phyloP scores from a whole-genome alignment of 2,888 invertebrate species.

The Cerceris rybyensis region DNA sequence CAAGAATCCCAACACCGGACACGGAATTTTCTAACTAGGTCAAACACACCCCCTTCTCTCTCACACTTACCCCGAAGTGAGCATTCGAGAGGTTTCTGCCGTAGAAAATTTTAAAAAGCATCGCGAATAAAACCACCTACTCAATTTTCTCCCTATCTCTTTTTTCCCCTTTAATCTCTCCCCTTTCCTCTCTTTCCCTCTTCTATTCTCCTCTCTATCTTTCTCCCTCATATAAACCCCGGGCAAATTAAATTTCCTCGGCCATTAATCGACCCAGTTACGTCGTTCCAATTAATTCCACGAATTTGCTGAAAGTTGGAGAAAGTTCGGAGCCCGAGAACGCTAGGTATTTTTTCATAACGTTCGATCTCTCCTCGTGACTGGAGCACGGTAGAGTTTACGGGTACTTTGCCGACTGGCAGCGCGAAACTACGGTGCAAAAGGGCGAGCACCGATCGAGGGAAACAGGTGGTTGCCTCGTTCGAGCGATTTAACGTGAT shows the following conservation, averaged over 20 bases:
- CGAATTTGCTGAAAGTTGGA: too few relatives aligned
- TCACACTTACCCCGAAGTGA: background rate
- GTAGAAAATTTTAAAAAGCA: background rate
- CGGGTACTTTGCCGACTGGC: background rate
- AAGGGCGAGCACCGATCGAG: background rate
- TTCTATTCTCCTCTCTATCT: too few relatives aligned
- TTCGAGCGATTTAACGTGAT: constrained; percentile 19
- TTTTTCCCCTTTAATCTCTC: too few relatives aligned
- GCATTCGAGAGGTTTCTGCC: background rate
- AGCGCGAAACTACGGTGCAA: background rate
- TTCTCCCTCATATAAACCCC: too few relatives aligned
- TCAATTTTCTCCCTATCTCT: too few relatives aligned
- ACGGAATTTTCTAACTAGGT: constrained; percentile 27
- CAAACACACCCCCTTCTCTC: constrained; percentile 17
- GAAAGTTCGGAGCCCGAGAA: too few relatives aligned
- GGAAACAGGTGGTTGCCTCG: constrained; percentile 39
- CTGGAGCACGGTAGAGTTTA: background rate
- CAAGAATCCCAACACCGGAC: background rate
- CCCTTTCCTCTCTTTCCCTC: too few relatives aligned
- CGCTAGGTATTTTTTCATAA: too few relatives aligned
- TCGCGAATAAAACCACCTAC: background rate
- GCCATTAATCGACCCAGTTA: too few relatives aligned
- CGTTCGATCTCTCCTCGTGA: too few relatives aligned
- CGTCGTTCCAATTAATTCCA: too few relatives aligned
- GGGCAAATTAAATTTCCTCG: too few relatives aligned